These are phyloP conservation scores for Eilema griseolum DNA, from an alignment of 2,888 invertebrate species.

Conservation along the genomic window DNA sequence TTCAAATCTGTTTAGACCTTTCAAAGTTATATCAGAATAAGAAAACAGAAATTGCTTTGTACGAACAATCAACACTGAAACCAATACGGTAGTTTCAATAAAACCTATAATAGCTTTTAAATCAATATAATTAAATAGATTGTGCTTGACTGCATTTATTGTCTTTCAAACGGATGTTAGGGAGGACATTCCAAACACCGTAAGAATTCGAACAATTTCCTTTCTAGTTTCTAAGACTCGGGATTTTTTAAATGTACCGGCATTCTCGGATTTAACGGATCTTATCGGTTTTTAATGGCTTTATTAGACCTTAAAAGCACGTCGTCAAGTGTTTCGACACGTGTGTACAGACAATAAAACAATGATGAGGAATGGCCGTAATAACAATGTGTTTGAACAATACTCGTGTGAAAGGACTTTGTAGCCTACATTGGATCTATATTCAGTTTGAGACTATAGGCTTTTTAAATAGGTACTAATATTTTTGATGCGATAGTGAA, in stretches of 20 bases:
- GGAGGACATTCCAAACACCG: background rate
- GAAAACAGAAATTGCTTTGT: background rate
- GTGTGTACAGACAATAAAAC: slow-evolving; percentile 47
- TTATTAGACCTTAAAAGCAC: slow-evolving; percentile 39
- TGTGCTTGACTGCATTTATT: slow-evolving; percentile 1
- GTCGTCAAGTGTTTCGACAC: slow-evolving; percentile 39
- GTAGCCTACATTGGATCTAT: background rate
- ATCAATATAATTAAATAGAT: background rate
- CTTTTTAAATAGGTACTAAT: background rate
- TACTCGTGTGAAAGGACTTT: slow-evolving; percentile 27
- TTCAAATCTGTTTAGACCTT: no score
- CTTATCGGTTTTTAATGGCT: slow-evolving; percentile 25
- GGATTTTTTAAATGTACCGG: slow-evolving; percentile 30
- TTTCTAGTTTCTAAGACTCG: slow-evolving; percentile 5
- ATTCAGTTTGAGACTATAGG: background rate
- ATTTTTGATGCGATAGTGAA: background rate
- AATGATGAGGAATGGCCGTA: slow-evolving; percentile 39
- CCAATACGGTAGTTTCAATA: background rate
- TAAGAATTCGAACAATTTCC: slow-evolving; percentile 18
- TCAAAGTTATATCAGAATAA: no score
- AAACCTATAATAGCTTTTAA: slow-evolving; percentile 2
- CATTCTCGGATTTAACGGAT: slow-evolving; percentile 20
- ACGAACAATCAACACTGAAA: background rate
- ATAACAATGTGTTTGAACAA: slow-evolving; percentile 41
- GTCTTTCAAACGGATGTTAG: slow-evolving; percentile 7